Evolutionary conservation across 2,113 vertebrate species (phyloP).

Genomic region (Serinus canaria): DNA sequence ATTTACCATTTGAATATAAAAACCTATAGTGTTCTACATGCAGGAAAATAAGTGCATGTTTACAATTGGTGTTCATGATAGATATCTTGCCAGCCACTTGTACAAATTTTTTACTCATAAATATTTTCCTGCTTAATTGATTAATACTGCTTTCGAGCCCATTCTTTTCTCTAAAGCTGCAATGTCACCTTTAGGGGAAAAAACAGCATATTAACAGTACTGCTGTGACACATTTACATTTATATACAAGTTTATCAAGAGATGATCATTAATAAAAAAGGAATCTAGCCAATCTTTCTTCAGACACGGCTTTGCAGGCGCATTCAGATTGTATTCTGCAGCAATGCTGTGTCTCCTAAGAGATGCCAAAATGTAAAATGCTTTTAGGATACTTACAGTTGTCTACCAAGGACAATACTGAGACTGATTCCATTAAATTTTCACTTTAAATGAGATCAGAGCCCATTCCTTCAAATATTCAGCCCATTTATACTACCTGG

Average conservation of each 20-base stretch:
- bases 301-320: not conserved
- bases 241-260: not conserved
- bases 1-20: not conserved
- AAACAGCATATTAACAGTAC: not conserved
- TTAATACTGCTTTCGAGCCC: not conserved
- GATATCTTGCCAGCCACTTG: not conserved
- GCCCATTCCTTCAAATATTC: not conserved
- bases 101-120: not conserved
- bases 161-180: not conserved
- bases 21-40: not conserved
- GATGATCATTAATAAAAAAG: not conserved
- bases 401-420: not conserved
- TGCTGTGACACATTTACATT: not conserved
- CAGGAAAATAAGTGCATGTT: not conserved
- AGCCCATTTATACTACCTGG: not conserved
- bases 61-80: not conserved
- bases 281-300: not conserved
- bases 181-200: not conserved
- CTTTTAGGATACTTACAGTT: not conserved
- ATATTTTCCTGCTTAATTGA: not conserved
- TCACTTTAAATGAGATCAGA: not conserved
- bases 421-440: not conserved
- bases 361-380: not conserved
- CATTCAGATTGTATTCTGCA: not conserved
- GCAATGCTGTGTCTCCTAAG: not conserved